Evolutionary conservation across 2,888 invertebrate species (phyloP), one percentile per base, ranked within the genome.

Genomic region (Acleris cristana): DNA sequence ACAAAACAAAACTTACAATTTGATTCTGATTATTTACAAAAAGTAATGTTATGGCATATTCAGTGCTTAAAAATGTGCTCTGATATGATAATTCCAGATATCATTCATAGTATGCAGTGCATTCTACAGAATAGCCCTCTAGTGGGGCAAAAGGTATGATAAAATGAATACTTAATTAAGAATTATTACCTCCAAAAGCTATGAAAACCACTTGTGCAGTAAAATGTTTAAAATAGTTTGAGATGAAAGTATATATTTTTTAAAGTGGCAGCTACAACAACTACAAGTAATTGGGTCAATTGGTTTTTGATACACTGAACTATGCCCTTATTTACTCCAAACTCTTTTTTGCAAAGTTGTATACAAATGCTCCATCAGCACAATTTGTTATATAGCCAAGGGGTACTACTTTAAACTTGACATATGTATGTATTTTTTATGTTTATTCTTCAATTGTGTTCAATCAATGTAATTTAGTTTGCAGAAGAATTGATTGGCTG

Each of bases 1-100:
- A 92, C 88, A 14, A 92, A 91, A 77, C 94, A 95, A 79, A 93
- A 92, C 75, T 78, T 95, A 23, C 82, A 85, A 69, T 83, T 93
- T 72, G 79, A 80, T 16, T 65, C 73, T 45, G 84, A 85, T 51
- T 82, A 81, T 49, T 73, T 93, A 4, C 77, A 74, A 58, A 87
- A 84, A 78, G 84, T 88, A 0, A 75, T 93, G 18, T 79, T 80
- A 8, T 94, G 93, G 93, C 88, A 92, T 63, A 77, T 92, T 52
- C 82, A 88, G 61, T 92, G 92, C 69, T 72, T 93, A 26, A 86
- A 81, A 51, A 84, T 76, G 72, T 90, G 89, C 74, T 87, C 90
- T 5, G 84, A 87, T 69, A 80, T 90, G 55, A 82, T 91, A 66
- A 72, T 89, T 55, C 87, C 86, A n/a, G 90, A 92, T 76, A 87